A percentile compares a stretch with the other conserved stretches of the same genome.
Conservation (phyloP, 2,888 invertebrate species). For the Hedya salicella region DNA sequence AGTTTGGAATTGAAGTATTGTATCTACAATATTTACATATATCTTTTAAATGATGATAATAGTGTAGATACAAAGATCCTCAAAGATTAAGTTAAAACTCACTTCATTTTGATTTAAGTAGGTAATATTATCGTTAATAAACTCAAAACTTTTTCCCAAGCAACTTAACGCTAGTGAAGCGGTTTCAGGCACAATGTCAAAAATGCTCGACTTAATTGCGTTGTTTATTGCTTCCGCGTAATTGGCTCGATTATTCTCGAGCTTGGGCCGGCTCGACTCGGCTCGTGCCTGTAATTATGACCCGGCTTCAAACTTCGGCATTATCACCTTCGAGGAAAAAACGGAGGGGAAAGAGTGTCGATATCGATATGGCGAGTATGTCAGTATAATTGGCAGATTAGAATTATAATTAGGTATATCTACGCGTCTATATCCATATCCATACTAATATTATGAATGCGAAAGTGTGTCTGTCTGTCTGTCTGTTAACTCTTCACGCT, state of each 20-base stretch:
- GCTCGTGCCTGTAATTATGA: slow-evolving; percentile 67
- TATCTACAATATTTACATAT: no score
- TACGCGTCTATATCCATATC: no score
- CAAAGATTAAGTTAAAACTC: no score
- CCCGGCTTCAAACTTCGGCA: slow-evolving; percentile 71
- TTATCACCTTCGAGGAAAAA: slow-evolving; percentile 68
- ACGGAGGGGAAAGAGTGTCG: slow-evolving; percentile 41
- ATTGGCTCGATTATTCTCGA: slow-evolving; percentile 70
- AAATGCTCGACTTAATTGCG: slow-evolving; percentile 52
- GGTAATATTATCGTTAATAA: background rate
- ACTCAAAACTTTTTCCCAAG: slow-evolving; percentile 13
- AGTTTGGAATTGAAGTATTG: no score
- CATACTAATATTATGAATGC: no score
- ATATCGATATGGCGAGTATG: slow-evolving; percentile 50
- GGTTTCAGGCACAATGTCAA: slow-evolving; percentile 43
- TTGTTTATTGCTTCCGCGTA: slow-evolving; percentile 76
- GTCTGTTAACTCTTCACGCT: no score
- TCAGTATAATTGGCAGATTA: no score
- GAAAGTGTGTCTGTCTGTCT: no score
- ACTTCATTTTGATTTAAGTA: background rate
- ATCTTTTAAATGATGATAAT: no score
- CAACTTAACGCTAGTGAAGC: slow-evolving; percentile 27
- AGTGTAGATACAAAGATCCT: no score
- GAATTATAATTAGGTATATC: no score
- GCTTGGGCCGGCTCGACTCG: slow-evolving; percentile 46